Evolutionary conservation across 2,797 vertebrate genomes (phyloP).

Genomic region (Emys orbicularis): DNA sequence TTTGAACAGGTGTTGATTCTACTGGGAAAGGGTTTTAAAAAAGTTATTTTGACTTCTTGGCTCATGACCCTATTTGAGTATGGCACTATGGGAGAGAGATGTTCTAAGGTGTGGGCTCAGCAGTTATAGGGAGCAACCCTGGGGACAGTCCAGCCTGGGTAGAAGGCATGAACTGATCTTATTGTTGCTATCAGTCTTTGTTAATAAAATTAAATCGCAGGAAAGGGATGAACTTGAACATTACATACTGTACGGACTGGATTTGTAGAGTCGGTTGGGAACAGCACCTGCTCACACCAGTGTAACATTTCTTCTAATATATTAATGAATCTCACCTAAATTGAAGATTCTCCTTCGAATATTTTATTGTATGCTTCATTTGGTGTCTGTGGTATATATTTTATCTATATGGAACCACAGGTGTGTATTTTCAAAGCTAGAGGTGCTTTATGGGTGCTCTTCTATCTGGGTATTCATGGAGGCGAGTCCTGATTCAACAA

Average conservation of each 20-base stretch:
- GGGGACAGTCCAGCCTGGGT: not conserved
- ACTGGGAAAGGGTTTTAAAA: not conserved
- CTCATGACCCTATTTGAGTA: not conserved
- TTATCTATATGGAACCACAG: not conserved
- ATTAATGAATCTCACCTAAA: not conserved
- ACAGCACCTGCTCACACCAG: not conserved
- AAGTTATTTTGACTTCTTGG: not conserved
- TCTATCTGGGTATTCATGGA: not conserved
- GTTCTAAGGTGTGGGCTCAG: not conserved
- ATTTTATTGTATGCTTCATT: not conserved
- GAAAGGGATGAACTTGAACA: not conserved
- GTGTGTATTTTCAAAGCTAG: not conserved
- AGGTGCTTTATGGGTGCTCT: not conserved
- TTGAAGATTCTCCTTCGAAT: not conserved
- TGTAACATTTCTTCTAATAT: not conserved
- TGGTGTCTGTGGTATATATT: not conserved
- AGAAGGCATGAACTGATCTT: not conserved
- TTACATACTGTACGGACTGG: not conserved
- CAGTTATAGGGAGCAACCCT: not conserved
- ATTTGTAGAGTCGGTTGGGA: not conserved
- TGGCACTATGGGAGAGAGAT: not conserved
- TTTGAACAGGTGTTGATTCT: not conserved
- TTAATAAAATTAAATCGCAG: not conserved
- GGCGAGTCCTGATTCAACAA: not conserved
- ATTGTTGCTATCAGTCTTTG: not conserved